Evolutionary conservation across 2,888 invertebrate species (phyloP).

Genomic region (Nesidiocoris tenuis): DNA sequence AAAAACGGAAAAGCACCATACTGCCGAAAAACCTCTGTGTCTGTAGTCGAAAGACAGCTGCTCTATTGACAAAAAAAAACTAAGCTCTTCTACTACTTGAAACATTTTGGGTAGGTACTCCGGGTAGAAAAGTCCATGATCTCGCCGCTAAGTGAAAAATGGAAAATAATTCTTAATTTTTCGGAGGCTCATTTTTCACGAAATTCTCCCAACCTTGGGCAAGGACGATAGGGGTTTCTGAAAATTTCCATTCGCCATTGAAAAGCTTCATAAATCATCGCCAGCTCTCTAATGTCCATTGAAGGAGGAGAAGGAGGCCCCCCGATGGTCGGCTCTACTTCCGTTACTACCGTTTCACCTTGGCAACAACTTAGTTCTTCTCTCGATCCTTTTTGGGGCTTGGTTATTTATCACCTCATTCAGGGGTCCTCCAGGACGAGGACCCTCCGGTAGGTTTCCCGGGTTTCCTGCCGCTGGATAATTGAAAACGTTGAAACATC

Average conservation of each 20-base stretch:
- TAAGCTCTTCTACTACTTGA: too few relatives aligned
- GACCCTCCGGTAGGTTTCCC: not conserved
- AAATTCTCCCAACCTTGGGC: not conserved
- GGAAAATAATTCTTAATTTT: not conserved
- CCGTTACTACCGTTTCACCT: not conserved
- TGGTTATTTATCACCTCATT: slow-evolving; percentile 17
- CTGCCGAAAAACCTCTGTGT: too few relatives aligned
- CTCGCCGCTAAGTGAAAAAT: not conserved
- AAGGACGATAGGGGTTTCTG: not conserved
- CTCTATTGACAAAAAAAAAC: too few relatives aligned
- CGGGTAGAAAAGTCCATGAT: too few relatives aligned
- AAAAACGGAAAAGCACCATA: too few relatives aligned
- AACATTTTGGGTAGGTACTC: too few relatives aligned
- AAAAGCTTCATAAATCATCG: slow-evolving; percentile 4
- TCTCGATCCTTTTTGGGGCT: slow-evolving; percentile 16
- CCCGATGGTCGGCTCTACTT: not conserved
- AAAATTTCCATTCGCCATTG: slow-evolving; percentile 14
- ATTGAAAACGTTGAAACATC: slow-evolving; percentile 21
- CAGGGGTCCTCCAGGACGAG: not conserved
- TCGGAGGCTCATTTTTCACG: not conserved
- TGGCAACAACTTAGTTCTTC: not conserved
- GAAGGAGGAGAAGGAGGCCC: not conserved
- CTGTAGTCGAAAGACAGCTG: too few relatives aligned
- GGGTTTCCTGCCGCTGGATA: not conserved
- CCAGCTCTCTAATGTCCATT: not conserved